Evolutionary conservation across 2,797 vertebrate species (phyloP).

Genomic region (Myiothlypis coronata): DNA sequence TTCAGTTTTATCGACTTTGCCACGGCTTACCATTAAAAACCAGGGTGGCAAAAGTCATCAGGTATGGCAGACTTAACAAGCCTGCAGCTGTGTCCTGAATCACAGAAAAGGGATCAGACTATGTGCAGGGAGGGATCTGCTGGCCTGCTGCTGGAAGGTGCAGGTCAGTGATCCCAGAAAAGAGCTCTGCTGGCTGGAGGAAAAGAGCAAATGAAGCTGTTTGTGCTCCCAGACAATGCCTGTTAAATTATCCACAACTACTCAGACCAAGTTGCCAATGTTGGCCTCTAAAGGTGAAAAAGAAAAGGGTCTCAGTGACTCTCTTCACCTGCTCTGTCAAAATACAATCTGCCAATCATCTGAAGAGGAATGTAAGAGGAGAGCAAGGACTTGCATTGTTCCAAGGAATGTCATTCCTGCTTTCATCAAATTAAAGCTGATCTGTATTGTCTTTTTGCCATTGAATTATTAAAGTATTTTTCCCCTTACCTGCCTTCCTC

Average conservation of each 20-base stretch:
- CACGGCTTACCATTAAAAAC: neutral
- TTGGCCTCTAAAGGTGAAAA: neutral
- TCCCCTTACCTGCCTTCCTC: neutral
- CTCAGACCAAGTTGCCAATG: neutral
- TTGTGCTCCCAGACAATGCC: neutral
- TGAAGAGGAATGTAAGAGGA: neutral
- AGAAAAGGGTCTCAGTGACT: neutral
- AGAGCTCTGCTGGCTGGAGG: neutral
- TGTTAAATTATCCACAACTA: neutral
- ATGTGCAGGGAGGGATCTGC: neutral
- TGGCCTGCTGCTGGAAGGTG: neutral
- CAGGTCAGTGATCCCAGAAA: neutral
- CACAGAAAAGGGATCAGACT: neutral
- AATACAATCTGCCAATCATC: neutral
- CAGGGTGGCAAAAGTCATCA: neutral
- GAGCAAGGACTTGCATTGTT: neutral
- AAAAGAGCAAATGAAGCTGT: neutral
- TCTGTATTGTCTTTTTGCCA: constrained; percentile 61
- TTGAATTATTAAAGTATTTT: constrained; percentile 54
- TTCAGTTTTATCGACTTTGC: neutral
- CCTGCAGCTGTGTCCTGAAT: neutral
- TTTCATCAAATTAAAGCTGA: constrained; percentile 70
- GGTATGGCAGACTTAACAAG: neutral
- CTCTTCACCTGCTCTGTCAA: neutral
- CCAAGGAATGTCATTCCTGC: constrained; percentile 52